Evolutionary conservation across 2,113 vertebrate genomes (phyloP).

Genomic region (Edolisoma coerulescens): DNA sequence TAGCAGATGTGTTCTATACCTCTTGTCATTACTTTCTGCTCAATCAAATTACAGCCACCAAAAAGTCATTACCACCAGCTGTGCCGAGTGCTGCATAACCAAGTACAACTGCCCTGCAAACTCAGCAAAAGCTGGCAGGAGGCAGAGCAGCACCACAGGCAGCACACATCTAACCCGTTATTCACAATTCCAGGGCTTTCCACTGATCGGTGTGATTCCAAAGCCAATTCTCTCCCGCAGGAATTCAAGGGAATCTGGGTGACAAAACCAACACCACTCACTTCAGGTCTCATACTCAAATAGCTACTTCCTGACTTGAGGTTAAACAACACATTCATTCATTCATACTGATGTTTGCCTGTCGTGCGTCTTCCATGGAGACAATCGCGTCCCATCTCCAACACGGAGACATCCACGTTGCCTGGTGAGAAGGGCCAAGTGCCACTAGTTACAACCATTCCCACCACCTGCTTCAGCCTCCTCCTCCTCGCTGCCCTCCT

Average conservation of each 20-base stretch:
- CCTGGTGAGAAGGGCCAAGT: not conserved
- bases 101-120: not conserved
- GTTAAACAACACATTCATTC: not conserved
- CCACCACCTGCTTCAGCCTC: not conserved
- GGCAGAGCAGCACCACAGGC: not conserved
- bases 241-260: not conserved
- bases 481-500: not conserved
- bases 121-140: not conserved
- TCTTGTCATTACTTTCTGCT: not conserved
- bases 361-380: fast-evolving
- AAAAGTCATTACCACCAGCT: not conserved
- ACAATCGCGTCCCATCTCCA: not conserved
- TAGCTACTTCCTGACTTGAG: not conserved
- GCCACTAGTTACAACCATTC: fast-evolving
- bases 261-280: not conserved
- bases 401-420: fast-evolving
- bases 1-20: fast-evolving
- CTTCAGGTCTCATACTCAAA: not conserved
- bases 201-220: not conserved
- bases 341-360: not conserved
- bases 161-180: not conserved
- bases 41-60: not conserved
- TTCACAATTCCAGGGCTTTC: not conserved
- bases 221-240: not conserved
- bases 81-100: fast-evolving